Percentiles rank a stretch among this genome's conserved stretches.
phyloP scores from a whole-genome alignment of 2,797 vertebrate genomes.

The Vireo griseus region DNA sequence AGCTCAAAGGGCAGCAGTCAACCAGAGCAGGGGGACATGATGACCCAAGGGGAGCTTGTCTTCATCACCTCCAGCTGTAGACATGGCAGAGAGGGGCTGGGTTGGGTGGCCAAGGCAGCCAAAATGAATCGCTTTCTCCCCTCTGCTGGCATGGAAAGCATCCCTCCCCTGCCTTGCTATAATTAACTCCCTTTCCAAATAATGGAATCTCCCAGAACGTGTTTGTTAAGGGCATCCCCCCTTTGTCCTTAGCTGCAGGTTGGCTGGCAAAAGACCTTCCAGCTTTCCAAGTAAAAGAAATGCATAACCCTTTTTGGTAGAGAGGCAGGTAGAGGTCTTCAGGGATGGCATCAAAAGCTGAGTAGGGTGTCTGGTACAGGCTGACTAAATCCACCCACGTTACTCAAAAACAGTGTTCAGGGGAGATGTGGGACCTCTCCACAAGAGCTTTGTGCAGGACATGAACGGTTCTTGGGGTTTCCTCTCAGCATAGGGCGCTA shows the following conservation, averaged over 20 bases:
- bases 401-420: neutral
- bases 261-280: neutral
- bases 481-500: rapidly evolving
- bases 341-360: neutral
- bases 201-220: neutral
- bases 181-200: slow-evolving; percentile 12
- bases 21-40: rapidly evolving
- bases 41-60: neutral
- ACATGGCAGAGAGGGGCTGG: neutral
- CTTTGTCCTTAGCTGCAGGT: neutral
- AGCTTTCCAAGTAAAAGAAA: neutral
- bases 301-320: neutral
- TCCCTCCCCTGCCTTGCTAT: neutral
- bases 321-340: neutral
- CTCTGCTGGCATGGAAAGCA: neutral
- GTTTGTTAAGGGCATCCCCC: neutral
- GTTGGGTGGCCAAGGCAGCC: neutral
- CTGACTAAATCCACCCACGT: rapidly evolving
- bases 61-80: neutral
- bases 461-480: neutral
- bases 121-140: neutral
- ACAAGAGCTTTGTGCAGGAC: neutral
- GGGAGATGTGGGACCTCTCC: neutral
- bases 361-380: neutral
- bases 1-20: neutral